A percentile compares a stretch with the other conserved stretches of the same genome.
These are phyloP conservation scores for Steatornis caripensis DNA, from an alignment of 2,113 vertebrate species.

Conservation along the genomic window DNA sequence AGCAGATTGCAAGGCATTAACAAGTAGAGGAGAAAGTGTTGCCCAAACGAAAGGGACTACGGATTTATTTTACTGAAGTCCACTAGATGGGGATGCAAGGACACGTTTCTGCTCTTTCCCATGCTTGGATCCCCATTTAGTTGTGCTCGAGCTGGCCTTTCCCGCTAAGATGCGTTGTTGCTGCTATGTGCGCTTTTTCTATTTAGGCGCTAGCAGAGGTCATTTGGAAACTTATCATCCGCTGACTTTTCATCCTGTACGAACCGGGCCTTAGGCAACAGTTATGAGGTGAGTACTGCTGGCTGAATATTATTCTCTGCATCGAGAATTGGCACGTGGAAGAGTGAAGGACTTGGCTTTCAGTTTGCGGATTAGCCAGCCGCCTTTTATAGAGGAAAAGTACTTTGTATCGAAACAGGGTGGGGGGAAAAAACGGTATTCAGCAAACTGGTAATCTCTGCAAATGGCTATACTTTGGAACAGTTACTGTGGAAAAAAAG, in stretches of 20 bases:
- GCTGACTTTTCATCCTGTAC: background rate
- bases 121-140: rapidly evolving
- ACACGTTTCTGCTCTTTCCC: background rate
- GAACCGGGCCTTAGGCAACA: background rate
- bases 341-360: background rate
- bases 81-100: conserved; percentile 58
- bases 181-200: background rate
- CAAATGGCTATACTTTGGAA: background rate
- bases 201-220: background rate
- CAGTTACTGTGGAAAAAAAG: background rate
- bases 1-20: background rate
- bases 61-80: background rate
- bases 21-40: rapidly evolving
- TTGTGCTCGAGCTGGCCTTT: background rate
- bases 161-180: background rate
- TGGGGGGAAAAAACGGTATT: background rate
- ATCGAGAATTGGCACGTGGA: background rate
- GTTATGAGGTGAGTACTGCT: background rate
- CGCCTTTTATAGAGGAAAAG: background rate
- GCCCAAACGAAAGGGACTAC: rapidly evolving
- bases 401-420: background rate
- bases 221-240: background rate
- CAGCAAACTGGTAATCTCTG: conserved; percentile 3
- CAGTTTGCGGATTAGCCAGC: background rate
- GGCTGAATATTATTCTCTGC: background rate